Evolutionary conservation across 2,888 invertebrate species (phyloP).

Genomic region (Macrophya annulata): DNA sequence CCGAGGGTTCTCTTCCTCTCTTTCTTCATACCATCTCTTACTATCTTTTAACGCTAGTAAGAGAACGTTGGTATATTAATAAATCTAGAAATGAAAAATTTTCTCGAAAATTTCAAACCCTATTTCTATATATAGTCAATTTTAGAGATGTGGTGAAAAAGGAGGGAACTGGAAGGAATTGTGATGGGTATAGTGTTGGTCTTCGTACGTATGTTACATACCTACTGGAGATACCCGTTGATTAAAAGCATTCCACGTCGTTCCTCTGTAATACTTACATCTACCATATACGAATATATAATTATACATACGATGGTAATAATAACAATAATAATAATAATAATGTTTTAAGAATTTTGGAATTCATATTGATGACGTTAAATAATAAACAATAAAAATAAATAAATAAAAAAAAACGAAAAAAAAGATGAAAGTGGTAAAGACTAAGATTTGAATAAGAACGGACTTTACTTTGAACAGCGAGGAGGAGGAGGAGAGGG

Average conservation of each 20-base stretch:
- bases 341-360: too few relatives aligned
- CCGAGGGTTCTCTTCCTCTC: background rate
- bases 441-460: background rate
- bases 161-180: too few relatives aligned
- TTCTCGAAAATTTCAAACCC: background rate
- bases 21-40: background rate
- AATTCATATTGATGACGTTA: too few relatives aligned
- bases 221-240: background rate
- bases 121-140: too few relatives aligned
- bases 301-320: too few relatives aligned
- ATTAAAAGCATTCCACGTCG: constrained; percentile 9
- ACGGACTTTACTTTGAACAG: background rate
- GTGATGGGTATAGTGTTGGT: background rate
- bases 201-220: too few relatives aligned
- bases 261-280: background rate
- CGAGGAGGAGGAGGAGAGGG: too few relatives aligned
- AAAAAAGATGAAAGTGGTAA: background rate
- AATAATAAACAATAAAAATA: too few relatives aligned
- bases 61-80: constrained; percentile 1
- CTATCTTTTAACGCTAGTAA: background rate
- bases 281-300: background rate
- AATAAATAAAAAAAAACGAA: too few relatives aligned
- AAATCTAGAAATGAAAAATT: constrained; percentile 5
- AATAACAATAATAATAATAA: too few relatives aligned
- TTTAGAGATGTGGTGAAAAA: background rate